Evolutionary conservation across 2,113 vertebrate genomes (phyloP).

Genomic region (Melanostigma gelatinosum): DNA sequence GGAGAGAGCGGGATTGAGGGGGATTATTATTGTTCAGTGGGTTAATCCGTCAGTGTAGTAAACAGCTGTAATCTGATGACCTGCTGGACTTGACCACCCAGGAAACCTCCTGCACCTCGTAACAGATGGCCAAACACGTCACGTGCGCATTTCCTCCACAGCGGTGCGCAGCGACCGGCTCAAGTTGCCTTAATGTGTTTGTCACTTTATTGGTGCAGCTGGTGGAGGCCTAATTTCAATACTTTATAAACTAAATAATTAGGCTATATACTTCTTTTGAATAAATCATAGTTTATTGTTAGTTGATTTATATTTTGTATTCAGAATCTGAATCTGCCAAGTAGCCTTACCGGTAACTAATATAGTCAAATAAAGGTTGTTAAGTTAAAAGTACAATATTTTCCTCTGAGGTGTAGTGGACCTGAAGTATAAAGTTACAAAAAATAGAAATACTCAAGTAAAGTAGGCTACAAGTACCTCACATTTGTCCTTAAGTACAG

Average conservation of each 20-base stretch:
- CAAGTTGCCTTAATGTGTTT: too few relatives aligned
- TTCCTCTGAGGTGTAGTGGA: too few relatives aligned
- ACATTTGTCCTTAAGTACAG: too few relatives aligned
- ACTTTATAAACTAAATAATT: too few relatives aligned
- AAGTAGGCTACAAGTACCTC: too few relatives aligned
- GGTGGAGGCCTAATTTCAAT: too few relatives aligned
- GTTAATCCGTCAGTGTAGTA: conserved; percentile 78
- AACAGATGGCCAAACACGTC: conserved; percentile 67
- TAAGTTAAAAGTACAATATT: neutral
- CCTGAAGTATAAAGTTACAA: too few relatives aligned
- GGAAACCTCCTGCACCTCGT: conserved; percentile 41
- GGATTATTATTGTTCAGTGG: conserved; percentile 76
- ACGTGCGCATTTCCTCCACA: neutral
- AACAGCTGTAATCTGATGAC: conserved; percentile 75
- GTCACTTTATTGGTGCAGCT: too few relatives aligned
- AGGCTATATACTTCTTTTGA: neutral
- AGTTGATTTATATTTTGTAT: too few relatives aligned
- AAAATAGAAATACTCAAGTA: too few relatives aligned
- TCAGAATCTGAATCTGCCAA: too few relatives aligned
- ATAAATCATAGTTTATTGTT: neutral
- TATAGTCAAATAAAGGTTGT: neutral
- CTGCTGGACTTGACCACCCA: conserved; percentile 36
- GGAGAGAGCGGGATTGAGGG: conserved; percentile 19
- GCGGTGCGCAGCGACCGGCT: too few relatives aligned
- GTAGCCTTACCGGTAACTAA: neutral